Percentiles rank a stretch among this genome's conserved stretches.
Conservation (phyloP, 92 coral and sea anemone species). For the Plumapathes pennacea region DNA sequence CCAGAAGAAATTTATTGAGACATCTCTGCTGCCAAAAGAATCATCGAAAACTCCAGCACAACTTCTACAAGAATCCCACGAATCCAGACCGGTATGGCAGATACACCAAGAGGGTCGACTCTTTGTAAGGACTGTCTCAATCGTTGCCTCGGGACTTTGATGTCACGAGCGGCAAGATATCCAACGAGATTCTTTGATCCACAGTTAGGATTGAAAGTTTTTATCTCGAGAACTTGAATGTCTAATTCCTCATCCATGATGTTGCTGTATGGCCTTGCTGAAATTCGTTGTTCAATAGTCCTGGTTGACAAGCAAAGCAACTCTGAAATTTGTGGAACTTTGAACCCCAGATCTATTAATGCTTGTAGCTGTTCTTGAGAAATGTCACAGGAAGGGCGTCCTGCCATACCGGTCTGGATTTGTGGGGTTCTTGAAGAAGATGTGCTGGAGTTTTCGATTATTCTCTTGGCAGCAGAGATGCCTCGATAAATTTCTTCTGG, state of each 20-base stretch:
- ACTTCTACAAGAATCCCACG: too few relatives aligned
- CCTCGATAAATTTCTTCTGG: too few relatives aligned
- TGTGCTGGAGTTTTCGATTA: too few relatives aligned
- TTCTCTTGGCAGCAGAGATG: too few relatives aligned
- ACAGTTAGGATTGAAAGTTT: slow-evolving; percentile 27
- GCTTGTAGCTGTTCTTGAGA: slow-evolving; percentile 3
- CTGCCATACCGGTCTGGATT: not conserved
- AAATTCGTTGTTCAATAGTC: slow-evolving; percentile 50
- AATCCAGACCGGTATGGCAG: too few relatives aligned
- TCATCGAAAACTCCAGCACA: too few relatives aligned
- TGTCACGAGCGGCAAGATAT: slow-evolving; percentile 33
- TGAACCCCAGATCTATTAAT: slow-evolving; percentile 2
- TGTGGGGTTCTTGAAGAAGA: too few relatives aligned
- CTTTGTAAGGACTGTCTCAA: slow-evolving; percentile 42
- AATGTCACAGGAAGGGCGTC: slow-evolving; percentile 25
- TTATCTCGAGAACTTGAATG: slow-evolving; percentile 17
- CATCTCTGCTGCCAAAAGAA: too few relatives aligned
- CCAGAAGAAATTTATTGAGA: too few relatives aligned
- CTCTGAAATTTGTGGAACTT: slow-evolving; percentile 10
- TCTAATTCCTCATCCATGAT: slow-evolving; percentile 45
- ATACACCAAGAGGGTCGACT: slow-evolving; percentile 43
- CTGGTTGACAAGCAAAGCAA: slow-evolving; percentile 15
- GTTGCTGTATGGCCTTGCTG: slow-evolving; percentile 31
- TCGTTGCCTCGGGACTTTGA: slow-evolving; percentile 32
- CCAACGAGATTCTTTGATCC: slow-evolving; percentile 61